Conservation (phyloP, 1,140 invertebrate species). For the Brachionus plicatilis region DNA sequence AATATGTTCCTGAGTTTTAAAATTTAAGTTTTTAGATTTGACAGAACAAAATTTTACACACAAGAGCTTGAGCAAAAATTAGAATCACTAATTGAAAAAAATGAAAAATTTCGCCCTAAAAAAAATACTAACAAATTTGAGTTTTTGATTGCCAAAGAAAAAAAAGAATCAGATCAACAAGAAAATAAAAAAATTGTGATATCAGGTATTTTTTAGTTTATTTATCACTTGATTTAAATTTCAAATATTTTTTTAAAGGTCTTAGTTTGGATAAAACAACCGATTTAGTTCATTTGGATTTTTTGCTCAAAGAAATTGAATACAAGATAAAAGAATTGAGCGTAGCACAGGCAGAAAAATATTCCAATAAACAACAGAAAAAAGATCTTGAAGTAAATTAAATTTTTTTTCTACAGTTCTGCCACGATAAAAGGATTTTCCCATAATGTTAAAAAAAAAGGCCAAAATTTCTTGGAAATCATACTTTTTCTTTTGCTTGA, state of each 20-base stretch:
- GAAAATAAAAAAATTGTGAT: conserved; percentile 19
- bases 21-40: conserved; percentile 43
- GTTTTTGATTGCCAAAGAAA: conserved; percentile 47
- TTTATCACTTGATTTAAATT: not conserved
- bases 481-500: too few relatives aligned
- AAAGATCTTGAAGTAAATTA: conserved; percentile 46
- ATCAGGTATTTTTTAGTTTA: not conserved
- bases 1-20: not conserved
- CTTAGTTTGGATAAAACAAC: conserved; percentile 51
- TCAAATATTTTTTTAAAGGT: conserved; percentile 44
- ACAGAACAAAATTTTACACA: conserved; percentile 48
- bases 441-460: too few relatives aligned
- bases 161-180: conserved; percentile 44
- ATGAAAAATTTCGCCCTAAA: conserved; percentile 46
- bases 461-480: too few relatives aligned
- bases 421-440: too few relatives aligned
- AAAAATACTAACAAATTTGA: conserved; percentile 47
- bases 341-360: conserved; percentile 48
- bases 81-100: conserved; percentile 43
- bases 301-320: conserved; percentile 48
- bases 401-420: too few relatives aligned
- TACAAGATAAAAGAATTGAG: conserved; percentile 50
- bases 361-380: conserved; percentile 48
- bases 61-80: conserved; percentile 47
- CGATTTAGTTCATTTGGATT: conserved; percentile 47